Evolutionary conservation across 1,140 invertebrate species (phyloP), one percentile per base, ranked within the genome.

Genomic region (Drosophila truncata): DNA sequence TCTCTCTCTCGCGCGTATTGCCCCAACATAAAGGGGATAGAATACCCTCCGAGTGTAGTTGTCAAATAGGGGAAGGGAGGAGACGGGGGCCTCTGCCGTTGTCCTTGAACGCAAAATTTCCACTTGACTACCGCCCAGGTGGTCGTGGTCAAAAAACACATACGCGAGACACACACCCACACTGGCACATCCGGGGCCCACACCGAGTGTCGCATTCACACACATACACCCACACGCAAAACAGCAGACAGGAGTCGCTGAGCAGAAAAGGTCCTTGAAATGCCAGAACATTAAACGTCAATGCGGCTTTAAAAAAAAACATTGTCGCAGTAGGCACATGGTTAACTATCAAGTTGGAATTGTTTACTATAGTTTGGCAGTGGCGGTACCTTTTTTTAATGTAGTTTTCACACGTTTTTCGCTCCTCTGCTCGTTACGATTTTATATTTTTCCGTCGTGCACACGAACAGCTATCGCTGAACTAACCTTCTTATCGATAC

Each of bases 31-130:
- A 44, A 13, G 37, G 44, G 70, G 44, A 44, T 60, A n/a, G 52
- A 59, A 60, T 55, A 60, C 62, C 54, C 50, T 42, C 13, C 6
- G 52, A 55, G 18, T 18, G 74, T 39, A 50, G 31, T 31, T 14
- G 41, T 35, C 35, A 39, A 47, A 46, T 35, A 23, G n/a, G 27
- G 20, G 13, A 33, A 50, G 64, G 42, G 41, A 62, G 35, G n/a
- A 31, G 74, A 70, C 50, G 47, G 78, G 41, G 49, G 55, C 50
- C 63, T 83, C 67, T 73, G 61, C 49, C 61, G 80, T 74, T 90
- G 84, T 88, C 84, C 84, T 88, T 88, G 84, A 88, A 90, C 85
- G 78, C 84, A 84, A 88, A 86, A 88, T 88, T 84, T 88, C 73
- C 78, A 88, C 80, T 88, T 79, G 76, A 79, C 64, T 83, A 80